These are phyloP conservation scores for Amiota minor DNA, from an alignment of 2,888 invertebrate species.

Conservation along the genomic window DNA sequence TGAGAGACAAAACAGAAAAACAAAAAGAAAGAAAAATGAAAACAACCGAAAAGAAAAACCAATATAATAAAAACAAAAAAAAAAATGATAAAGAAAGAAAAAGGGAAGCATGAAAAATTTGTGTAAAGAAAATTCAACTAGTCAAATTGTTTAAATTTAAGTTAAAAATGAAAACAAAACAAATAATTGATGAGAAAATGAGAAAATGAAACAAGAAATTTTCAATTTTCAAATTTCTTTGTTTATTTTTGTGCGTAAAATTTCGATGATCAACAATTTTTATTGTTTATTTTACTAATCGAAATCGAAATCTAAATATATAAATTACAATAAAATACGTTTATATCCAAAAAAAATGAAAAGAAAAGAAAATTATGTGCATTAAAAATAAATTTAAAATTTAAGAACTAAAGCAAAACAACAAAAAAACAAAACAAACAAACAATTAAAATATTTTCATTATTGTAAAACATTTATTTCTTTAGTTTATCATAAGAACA, in stretches of 20 bases:
- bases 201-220: constrained; percentile 6
- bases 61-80: constrained; percentile 46
- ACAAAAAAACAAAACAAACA: not conserved
- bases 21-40: constrained; percentile 34
- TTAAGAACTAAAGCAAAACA: constrained; percentile 1
- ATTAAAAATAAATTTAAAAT: not conserved
- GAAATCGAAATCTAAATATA: too few relatives aligned
- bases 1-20: constrained; percentile 45
- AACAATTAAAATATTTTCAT: not conserved
- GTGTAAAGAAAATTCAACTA: constrained; percentile 71
- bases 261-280: too few relatives aligned
- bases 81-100: constrained; percentile 32
- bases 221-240: too few relatives aligned
- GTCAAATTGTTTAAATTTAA: constrained; percentile 69
- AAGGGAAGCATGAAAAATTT: constrained; percentile 39
- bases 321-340: too few relatives aligned
- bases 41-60: constrained; percentile 41
- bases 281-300: too few relatives aligned
- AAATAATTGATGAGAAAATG: not conserved
- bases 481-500: too few relatives aligned
- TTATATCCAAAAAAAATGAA: not conserved
- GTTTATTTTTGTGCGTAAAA: too few relatives aligned
- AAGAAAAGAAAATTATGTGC: constrained; percentile 6
- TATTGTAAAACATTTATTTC: too few relatives aligned
- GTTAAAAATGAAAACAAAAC: constrained; percentile 37